These are phyloP conservation scores for Aphidius ervi DNA, from an alignment of 1,140 invertebrate species.

Conservation along the genomic window DNA sequence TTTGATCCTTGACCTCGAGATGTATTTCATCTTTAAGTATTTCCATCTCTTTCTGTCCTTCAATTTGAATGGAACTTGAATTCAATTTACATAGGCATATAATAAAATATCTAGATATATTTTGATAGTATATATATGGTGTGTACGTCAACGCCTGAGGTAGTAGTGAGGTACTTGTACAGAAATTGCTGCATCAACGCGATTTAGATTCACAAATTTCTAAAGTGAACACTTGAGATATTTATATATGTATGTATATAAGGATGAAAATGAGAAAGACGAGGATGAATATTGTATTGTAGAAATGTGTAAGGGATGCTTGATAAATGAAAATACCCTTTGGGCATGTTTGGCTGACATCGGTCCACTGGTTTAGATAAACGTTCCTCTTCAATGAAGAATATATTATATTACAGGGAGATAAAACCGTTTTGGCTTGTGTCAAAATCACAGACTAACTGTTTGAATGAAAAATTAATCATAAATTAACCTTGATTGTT, in stretches of 20 bases:
- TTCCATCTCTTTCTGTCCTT: conserved; percentile 3
- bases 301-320: background rate
- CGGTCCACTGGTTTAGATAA: conserved; percentile 8
- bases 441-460: no score
- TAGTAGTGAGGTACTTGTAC: background rate
- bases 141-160: conserved; percentile 5
- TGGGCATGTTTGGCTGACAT: conserved; percentile 9
- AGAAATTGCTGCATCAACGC: background rate
- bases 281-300: background rate
- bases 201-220: conserved; percentile 25
- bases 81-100: no score
- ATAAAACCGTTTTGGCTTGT: no score
- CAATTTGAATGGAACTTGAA: conserved; percentile 13
- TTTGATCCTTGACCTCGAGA: conserved; percentile 10
- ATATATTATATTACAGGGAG: no score
- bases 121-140: no score
- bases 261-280: background rate
- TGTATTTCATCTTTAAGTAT: background rate
- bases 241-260: no score
- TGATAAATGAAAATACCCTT: conserved; percentile 9
- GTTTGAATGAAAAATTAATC: no score
- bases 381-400: background rate
- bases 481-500: no score
- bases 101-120: no score
- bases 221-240: conserved; percentile 2